Evolutionary conservation across 2,888 invertebrate species (phyloP).

Genomic region (Microplitis manilae): DNA sequence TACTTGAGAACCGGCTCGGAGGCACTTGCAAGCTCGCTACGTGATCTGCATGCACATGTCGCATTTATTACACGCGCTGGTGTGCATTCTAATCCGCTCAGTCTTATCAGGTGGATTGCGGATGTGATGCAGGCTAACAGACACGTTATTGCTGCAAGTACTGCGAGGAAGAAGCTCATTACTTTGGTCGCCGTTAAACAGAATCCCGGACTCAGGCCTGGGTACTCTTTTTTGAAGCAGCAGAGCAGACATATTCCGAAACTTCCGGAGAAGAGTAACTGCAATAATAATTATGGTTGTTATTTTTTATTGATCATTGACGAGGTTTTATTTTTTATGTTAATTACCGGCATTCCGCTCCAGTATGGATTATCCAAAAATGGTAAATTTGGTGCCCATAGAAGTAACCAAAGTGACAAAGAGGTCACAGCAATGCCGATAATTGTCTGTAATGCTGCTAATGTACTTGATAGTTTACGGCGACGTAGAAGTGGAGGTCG

Average conservation of each 20-base stretch:
- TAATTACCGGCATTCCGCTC: constrained; percentile 77
- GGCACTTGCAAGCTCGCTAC: constrained; percentile 47
- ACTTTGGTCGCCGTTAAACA: constrained; percentile 63
- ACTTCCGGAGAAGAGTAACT: constrained; percentile 65
- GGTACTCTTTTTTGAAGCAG: constrained; percentile 65
- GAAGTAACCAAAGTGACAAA: constrained; percentile 75
- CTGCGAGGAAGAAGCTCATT: constrained; percentile 58
- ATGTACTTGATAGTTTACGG: constrained; percentile 72
- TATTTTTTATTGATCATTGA: background rate
- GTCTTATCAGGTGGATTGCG: constrained; percentile 59
- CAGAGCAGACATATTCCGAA: constrained; percentile 65
- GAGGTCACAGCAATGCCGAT: constrained; percentile 74
- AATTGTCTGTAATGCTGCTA: constrained; percentile 73
- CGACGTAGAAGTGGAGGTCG: constrained; percentile 73
- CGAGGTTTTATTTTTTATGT: background rate
- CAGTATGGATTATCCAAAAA: constrained; percentile 78
- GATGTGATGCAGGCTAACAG: constrained; percentile 60
- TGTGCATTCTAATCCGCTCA: constrained; percentile 62
- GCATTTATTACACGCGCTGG: constrained; percentile 60
- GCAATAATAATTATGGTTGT: constrained; percentile 24
- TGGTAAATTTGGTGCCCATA: constrained; percentile 76
- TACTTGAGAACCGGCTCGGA: constrained; percentile 58
- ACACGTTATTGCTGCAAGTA: constrained; percentile 58
- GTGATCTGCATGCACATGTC: constrained; percentile 63
- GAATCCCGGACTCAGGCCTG: constrained; percentile 62